Conservation (phyloP, 1,140 invertebrate genomes). For the Hycleus phaleratus region DNA sequence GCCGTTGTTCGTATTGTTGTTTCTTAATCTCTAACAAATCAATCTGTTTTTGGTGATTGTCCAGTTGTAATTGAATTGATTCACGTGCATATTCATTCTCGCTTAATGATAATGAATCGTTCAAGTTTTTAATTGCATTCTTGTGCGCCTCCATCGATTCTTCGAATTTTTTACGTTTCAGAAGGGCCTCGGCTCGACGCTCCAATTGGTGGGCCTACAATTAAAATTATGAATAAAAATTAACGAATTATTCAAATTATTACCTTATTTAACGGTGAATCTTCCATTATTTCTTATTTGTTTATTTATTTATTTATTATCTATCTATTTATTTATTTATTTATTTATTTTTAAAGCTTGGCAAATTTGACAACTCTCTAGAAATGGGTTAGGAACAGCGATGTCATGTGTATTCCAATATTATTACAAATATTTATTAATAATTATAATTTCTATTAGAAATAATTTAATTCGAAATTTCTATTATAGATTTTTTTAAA, state of each 20-base stretch:
- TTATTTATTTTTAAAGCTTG: too few relatives aligned
- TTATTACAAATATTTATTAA: too few relatives aligned
- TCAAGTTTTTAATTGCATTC: constrained; percentile 18
- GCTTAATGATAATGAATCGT: constrained; percentile 15
- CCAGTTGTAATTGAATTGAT: constrained; percentile 24
- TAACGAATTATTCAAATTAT: background rate
- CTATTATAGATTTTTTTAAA: too few relatives aligned
- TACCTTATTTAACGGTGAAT: constrained; percentile 17
- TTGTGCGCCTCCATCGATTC: constrained; percentile 26
- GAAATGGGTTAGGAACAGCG: too few relatives aligned
- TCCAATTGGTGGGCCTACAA: constrained; percentile 28
- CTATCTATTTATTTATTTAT: too few relatives aligned
- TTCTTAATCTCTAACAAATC: constrained; percentile 23
- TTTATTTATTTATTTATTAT: too few relatives aligned
- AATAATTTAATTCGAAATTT: too few relatives aligned
- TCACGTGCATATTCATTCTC: constrained; percentile 16
- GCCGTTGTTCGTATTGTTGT: constrained; percentile 18
- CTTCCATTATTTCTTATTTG: background rate
- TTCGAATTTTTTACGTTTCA: constrained; percentile 25
- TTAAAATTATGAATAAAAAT: background rate
- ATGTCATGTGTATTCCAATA: too few relatives aligned
- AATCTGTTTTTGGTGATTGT: constrained; percentile 28
- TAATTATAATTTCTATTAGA: too few relatives aligned
- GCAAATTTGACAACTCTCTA: too few relatives aligned
- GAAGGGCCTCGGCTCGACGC: constrained; percentile 19